Percentiles rank a stretch among this genome's conserved stretches.
Conservation (phyloP, 2,888 invertebrate species). For the Cheiracanthium punctorium region DNA sequence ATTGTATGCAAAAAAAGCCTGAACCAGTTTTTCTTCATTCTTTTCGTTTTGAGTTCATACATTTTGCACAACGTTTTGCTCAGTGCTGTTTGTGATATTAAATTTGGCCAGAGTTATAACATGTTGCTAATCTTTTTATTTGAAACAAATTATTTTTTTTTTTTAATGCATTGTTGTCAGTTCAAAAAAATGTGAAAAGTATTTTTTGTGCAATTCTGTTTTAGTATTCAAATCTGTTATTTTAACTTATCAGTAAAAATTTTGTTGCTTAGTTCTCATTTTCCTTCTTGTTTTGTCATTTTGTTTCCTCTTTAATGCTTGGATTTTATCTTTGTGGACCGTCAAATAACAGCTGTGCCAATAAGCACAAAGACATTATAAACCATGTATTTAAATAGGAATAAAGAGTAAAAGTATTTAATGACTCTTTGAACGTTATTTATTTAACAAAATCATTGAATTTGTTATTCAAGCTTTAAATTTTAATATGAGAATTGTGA, state of each 20-base stretch:
- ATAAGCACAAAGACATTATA: conserved; percentile 22
- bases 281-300: not conserved
- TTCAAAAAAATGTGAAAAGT: not conserved
- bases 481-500: too few species aligned
- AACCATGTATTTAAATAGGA: conserved; percentile 55
- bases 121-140: conserved; percentile 1
- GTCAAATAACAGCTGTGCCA: conserved; percentile 20
- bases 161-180: not conserved
- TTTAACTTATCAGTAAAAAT: not conserved
- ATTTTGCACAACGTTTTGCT: conserved; percentile 61
- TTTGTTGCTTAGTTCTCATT: not conserved
- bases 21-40: too few species aligned
- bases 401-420: conserved; percentile 51
- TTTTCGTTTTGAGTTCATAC: not conserved
- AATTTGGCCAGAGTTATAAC: conserved; percentile 1
- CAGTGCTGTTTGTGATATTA: conserved; percentile 42
- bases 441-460: too few species aligned
- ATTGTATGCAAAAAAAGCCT: not conserved
- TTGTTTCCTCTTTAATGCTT: not conserved
- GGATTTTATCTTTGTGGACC: not conserved
- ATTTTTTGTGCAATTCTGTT: not conserved
- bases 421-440: too few species aligned
- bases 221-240: not conserved
- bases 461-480: too few species aligned
- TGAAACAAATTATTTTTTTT: not conserved